These are phyloP conservation scores for Euspilapteryx auroguttella DNA, from an alignment of 2,888 invertebrate genomes.

Conservation along the genomic window DNA sequence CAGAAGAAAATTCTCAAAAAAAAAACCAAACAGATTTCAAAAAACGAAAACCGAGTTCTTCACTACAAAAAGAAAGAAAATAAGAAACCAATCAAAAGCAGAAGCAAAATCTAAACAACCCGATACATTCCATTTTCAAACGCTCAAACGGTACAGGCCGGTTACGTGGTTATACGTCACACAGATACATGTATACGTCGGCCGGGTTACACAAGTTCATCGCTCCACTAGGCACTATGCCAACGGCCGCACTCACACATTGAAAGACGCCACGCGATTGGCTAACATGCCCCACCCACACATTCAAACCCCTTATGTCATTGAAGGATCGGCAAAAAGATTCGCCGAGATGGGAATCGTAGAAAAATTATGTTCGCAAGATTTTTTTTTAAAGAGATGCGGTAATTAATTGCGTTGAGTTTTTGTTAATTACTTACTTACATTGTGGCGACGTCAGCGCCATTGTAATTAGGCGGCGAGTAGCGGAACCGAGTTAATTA, in stretches of 20 bases:
- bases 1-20: too few relatives aligned
- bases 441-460: conserved; percentile 8
- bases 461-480: conserved; percentile 12
- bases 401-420: too few relatives aligned
- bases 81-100: too few relatives aligned
- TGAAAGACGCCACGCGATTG: not conserved
- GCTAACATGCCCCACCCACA: conserved; percentile 5
- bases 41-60: too few relatives aligned
- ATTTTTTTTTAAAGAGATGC: too few relatives aligned
- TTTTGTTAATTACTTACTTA: too few relatives aligned
- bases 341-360: conserved; percentile 19
- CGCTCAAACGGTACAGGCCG: too few relatives aligned
- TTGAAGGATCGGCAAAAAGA: conserved; percentile 25
- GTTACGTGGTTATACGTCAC: conserved; percentile 8
- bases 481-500: conserved; percentile 16
- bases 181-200: conserved; percentile 21
- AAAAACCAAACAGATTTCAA: too few relatives aligned
- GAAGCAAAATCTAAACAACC: too few relatives aligned
- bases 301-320: conserved; percentile 7
- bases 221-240: conserved; percentile 57
- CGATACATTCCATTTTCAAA: too few relatives aligned
- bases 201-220: conserved; percentile 45
- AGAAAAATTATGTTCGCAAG: conserved; percentile 16
- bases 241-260: conserved; percentile 21
- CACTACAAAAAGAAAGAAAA: too few relatives aligned